Percentiles rank a stretch among this genome's conserved stretches.
These are phyloP conservation scores for Sphecodes monilicornis DNA, from an alignment of 2,888 invertebrate species.

Conservation along the genomic window DNA sequence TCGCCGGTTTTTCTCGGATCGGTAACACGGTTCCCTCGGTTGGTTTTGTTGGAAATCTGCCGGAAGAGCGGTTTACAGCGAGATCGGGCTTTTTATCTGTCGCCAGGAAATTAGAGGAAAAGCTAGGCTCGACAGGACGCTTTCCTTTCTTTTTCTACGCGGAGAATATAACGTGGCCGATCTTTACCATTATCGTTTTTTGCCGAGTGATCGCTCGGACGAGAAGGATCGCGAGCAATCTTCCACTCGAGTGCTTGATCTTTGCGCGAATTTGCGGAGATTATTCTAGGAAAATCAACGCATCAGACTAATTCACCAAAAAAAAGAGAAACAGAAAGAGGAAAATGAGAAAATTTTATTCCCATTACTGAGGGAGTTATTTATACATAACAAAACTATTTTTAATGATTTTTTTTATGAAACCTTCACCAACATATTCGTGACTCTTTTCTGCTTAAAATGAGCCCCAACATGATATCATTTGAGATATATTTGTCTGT, in stretches of 20 bases:
- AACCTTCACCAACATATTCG: too few relatives aligned
- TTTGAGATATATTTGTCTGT: too few relatives aligned
- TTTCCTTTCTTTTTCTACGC: neutral
- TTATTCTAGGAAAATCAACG: neutral
- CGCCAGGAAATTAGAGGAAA: constrained; percentile 3
- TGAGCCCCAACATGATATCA: too few relatives aligned
- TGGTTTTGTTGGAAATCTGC: neutral
- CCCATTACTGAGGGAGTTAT: too few relatives aligned
- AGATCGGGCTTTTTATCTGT: neutral
- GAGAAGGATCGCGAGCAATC: neutral
- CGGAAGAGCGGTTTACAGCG: constrained; percentile 1
- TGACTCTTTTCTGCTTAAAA: too few relatives aligned
- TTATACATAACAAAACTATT: too few relatives aligned
- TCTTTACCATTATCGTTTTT: neutral
- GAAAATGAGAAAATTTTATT: neutral
- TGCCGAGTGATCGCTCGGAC: neutral
- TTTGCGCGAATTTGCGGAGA: neutral
- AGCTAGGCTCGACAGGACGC: neutral
- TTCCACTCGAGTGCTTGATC: neutral
- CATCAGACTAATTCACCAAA: too few relatives aligned
- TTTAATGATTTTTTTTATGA: too few relatives aligned
- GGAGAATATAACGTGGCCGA: neutral
- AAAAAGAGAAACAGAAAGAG: too few relatives aligned
- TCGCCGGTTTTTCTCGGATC: neutral
- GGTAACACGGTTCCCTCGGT: neutral